Conservation (phyloP, 2,888 invertebrate species). For the Dugesia japonica region DNA sequence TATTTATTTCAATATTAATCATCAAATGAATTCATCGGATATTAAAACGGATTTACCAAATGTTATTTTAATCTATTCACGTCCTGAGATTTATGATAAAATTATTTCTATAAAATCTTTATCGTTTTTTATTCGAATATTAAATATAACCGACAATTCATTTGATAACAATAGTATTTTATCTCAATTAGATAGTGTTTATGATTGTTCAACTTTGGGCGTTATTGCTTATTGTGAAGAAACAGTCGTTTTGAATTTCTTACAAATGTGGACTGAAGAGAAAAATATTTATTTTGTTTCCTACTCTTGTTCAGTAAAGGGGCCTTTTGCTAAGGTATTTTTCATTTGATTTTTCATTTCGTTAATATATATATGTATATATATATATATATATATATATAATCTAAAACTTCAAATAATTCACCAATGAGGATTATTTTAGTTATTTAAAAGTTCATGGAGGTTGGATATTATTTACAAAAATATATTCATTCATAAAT, state of each 20-base stretch:
- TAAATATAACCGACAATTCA: background rate
- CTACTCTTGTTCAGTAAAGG: background rate
- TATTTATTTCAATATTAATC: background rate
- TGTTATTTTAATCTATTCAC: background rate
- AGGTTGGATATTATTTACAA: too few species aligned
- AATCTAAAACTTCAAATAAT: too few species aligned
- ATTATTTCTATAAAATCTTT: background rate
- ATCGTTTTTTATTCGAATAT: background rate
- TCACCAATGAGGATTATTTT: too few species aligned
- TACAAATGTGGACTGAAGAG: conserved; percentile 1
- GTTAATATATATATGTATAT: too few species aligned
- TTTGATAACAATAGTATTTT: background rate
- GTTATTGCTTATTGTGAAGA: background rate
- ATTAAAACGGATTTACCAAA: background rate
- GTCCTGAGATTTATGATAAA: background rate
- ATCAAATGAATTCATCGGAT: background rate
- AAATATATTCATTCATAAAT: too few species aligned
- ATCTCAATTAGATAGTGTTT: background rate
- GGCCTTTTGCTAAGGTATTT: background rate
- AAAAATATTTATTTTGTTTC: background rate
- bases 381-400: too few species aligned
- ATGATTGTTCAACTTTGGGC: background rate
- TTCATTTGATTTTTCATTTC: too few species aligned
- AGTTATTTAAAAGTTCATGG: too few species aligned
- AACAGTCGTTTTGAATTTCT: background rate